phyloP scores from a whole-genome alignment of 2,888 invertebrate genomes.

The Heliconius hortense region DNA sequence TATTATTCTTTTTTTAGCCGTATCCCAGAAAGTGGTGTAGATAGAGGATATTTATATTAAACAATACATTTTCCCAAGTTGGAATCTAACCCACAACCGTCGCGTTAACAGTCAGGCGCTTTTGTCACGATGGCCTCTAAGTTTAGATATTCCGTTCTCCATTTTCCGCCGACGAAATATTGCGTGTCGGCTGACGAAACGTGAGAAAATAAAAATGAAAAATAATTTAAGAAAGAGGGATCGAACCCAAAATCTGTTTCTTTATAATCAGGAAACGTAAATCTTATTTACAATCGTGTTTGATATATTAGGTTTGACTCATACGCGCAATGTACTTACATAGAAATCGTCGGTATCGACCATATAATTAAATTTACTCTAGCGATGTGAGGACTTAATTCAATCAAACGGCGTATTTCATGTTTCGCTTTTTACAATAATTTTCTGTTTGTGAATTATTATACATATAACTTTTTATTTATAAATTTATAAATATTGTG shows the following conservation, averaged over 20 bases:
- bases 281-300: neutral
- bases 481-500: neutral
- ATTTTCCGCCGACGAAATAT: no score
- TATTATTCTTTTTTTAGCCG: no score
- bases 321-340: neutral
- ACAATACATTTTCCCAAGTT: no score
- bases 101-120: no score
- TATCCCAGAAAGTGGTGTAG: no score
- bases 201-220: neutral
- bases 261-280: neutral
- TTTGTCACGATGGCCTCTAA: no score
- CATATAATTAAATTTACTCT: slow-evolving; percentile 16
- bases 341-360: slow-evolving; percentile 11
- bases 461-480: neutral
- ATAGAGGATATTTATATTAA: no score
- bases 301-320: neutral
- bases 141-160: no score
- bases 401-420: slow-evolving; percentile 15
- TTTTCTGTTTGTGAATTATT: neutral
- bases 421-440: neutral
- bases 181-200: no score
- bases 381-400: slow-evolving; percentile 16
- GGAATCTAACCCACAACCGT: no score
- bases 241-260: no score
- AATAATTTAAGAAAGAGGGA: neutral